A percentile compares a stretch with the other conserved stretches of the same genome.
phyloP scores from a whole-genome alignment of 1,140 invertebrate genomes.

The Brachystomella parvula region DNA sequence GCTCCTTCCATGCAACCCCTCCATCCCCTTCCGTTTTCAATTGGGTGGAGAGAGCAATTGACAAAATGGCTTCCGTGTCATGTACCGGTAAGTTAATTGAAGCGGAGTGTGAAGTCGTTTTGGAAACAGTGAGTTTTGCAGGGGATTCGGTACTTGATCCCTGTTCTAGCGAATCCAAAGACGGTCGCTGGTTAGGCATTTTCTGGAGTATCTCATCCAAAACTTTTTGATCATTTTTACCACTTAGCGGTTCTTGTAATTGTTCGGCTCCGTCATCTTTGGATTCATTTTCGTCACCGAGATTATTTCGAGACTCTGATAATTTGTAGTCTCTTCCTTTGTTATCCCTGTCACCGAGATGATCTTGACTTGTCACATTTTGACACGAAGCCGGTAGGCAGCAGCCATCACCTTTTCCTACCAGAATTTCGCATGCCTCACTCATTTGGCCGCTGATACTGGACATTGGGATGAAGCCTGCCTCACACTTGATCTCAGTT shows the following conservation, averaged over 20 bases:
- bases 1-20: conserved; percentile 28
- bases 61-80: conserved; percentile 34
- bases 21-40: conserved; percentile 24
- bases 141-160: background rate
- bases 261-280: background rate
- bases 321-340: conserved; percentile 34
- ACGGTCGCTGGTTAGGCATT: background rate
- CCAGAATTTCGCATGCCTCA: conserved; percentile 30
- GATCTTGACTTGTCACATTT: conserved; percentile 33
- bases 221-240: conserved; percentile 14
- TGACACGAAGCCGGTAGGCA: conserved; percentile 35
- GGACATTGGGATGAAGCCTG: conserved; percentile 31
- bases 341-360: conserved; percentile 13
- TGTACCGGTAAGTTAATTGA: conserved; percentile 35
- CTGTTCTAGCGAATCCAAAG: background rate
- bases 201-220: conserved; percentile 11
- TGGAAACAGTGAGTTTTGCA: conserved; percentile 32
- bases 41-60: conserved; percentile 33
- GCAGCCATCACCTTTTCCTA: conserved; percentile 35
- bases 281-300: conserved; percentile 26
- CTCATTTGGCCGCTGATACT: conserved; percentile 33
- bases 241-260: background rate
- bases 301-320: conserved; percentile 33
- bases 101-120: conserved; percentile 36
- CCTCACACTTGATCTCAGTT: conserved; percentile 4